phyloP scores from a whole-genome alignment of 2,113 vertebrate species.

The Apeltes quadracus region DNA sequence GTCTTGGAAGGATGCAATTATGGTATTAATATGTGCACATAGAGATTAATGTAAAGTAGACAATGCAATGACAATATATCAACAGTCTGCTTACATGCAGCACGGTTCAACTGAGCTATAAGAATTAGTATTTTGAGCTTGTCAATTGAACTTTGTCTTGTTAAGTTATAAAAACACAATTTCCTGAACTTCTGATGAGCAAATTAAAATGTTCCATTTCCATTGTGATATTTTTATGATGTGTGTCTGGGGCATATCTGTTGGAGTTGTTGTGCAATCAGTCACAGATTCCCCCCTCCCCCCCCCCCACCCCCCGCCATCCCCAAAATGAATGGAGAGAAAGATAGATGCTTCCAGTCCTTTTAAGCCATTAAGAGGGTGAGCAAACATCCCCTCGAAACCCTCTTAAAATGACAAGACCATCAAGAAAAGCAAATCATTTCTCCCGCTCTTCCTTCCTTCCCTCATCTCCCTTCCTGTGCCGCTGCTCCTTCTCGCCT shows the following conservation, averaged over 20 bases:
- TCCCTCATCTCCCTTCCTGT: slow-evolving; percentile 20
- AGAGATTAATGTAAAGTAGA: background rate
- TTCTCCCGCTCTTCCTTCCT: slow-evolving; percentile 26
- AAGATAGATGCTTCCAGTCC: slow-evolving; percentile 71
- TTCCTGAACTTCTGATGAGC: slow-evolving; percentile 28
- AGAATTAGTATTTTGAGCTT: background rate
- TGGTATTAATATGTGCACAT: background rate
- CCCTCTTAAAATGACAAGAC: slow-evolving; percentile 68
- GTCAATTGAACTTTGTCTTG: slow-evolving; percentile 6
- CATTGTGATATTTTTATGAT: slow-evolving; percentile 51
- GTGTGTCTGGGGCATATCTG: slow-evolving; percentile 42
- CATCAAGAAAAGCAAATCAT: slow-evolving; percentile 50
- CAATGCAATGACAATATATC: background rate
- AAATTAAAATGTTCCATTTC: slow-evolving; percentile 49
- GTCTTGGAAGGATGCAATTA: background rate
- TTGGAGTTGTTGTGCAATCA: slow-evolving; percentile 52
- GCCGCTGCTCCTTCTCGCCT: slow-evolving; percentile 28
- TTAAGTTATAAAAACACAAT: background rate
- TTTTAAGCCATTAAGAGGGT: slow-evolving; percentile 71
- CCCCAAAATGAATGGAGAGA: slow-evolving; percentile 45
- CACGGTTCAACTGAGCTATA: background rate
- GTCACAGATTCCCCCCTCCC: slow-evolving; percentile 49
- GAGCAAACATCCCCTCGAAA: slow-evolving; percentile 71
- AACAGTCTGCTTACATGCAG: background rate
- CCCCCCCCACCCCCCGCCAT: slow-evolving; percentile 22